phyloP scores from a whole-genome alignment of 2,888 invertebrate species.

The Hyppa rectilinea region DNA sequence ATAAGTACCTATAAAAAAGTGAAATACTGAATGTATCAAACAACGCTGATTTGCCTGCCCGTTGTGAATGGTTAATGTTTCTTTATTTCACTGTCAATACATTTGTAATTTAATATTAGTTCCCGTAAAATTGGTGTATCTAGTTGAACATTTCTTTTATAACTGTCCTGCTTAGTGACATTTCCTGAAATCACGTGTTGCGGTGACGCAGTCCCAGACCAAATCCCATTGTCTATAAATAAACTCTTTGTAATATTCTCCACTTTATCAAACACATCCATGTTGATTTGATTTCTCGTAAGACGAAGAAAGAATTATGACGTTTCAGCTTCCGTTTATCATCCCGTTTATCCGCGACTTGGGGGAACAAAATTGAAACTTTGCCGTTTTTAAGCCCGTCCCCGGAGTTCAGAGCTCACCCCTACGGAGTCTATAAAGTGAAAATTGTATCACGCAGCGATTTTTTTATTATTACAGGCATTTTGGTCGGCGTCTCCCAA shows the following conservation, averaged over 20 bases:
- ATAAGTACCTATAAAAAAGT: too few relatives aligned
- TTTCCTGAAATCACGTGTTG: conserved; percentile 28
- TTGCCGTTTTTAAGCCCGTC: conserved; percentile 65
- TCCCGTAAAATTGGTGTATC: not conserved
- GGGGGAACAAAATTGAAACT: conserved; percentile 68
- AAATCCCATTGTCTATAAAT: conserved; percentile 25
- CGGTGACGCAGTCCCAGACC: not conserved
- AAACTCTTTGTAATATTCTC: conserved; percentile 1
- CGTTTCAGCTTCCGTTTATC: conserved; percentile 61
- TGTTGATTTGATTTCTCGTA: conserved; percentile 55
- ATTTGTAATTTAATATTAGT: not conserved
- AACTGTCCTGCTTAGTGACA: conserved; percentile 14
- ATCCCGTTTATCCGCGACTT: conserved; percentile 62
- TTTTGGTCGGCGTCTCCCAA: conserved; percentile 31
- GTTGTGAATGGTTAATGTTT: too few relatives aligned
- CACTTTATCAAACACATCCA: conserved; percentile 26
- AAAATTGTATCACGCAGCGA: conserved; percentile 64
- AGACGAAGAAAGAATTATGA: conserved; percentile 58
- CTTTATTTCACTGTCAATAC: too few relatives aligned
- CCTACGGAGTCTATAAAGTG: conserved; percentile 57
- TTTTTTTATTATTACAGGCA: conserved; percentile 55
- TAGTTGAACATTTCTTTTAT: conserved; percentile 2
- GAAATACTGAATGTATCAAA: not conserved
- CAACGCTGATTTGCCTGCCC: too few relatives aligned
- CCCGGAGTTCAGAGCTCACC: conserved; percentile 56